Base-by-base conservation (phyloP, 2,888 invertebrate species). In the Torymus texanus region DNA sequence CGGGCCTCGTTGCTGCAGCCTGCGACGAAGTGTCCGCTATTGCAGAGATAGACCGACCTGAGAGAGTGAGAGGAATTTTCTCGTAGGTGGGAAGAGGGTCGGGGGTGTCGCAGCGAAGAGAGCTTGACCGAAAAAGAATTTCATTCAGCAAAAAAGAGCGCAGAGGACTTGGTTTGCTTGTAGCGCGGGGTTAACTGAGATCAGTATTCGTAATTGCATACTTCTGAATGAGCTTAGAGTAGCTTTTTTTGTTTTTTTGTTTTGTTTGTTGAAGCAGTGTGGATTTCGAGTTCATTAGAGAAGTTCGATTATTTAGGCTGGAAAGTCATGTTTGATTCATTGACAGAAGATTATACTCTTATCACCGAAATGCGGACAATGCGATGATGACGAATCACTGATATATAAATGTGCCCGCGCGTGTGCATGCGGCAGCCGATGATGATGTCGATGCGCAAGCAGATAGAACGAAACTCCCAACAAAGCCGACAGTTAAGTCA, bases 381-480 rank as follows among this genome's bases (percentile, higher is more conserved):
- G 51, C 18, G 18, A n/a, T 63, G 63, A 70, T 72, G 71, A 24
- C 8, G 53, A 41, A 41, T 41, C 41, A 41, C 8, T 0, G 41
- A 41, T 41, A 66, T 41, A 66, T 51, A 16, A 18, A 18, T 41
- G 41, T 41, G 41, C 41, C 8, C 41, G 41, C 41, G 41, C 8
- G 0, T 61, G 61, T 16, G 2, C 16, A 18, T 61, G 61, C 13
- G 14, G 56, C 13, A 14, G 56, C 13, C 56, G 61, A 55, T 67
- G 55, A 67, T 61, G 59, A 50, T 56, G 55, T 59, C 41, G 70
- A 41, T 41, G 41, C 41, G 41, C 41, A 8, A n/a, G 59, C 10
- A 59, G 58, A 59, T 18, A 66, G n/a, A 58, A 51, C 12, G 55
- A 73, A 65, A 74, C 55, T 74, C 65, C 29, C 29, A 74, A 75